Base-by-base conservation (phyloP, 2,113 vertebrate genomes). In the Monopterus albus region DNA sequence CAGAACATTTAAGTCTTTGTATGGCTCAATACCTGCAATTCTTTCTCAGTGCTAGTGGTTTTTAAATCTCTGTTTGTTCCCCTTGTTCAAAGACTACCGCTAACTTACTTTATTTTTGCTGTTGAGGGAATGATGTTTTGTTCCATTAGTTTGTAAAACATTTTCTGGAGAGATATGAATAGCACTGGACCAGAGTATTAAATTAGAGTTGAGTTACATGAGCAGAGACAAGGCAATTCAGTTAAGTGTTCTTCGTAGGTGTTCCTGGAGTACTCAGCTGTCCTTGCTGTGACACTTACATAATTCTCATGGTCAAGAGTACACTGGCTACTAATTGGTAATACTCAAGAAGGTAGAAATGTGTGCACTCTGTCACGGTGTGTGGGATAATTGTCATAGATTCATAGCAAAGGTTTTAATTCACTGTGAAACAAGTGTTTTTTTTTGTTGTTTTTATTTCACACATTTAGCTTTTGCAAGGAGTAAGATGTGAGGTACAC, bases 211-310 rank as follows among this genome's bases (percentile, higher is more conserved):
- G 46, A 68, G 81, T 85, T 84, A 78, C 77, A 59, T 12, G 55
- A 79, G 72, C 50, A 72, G 70, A 69, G 59, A 49, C 13, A 14
- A 72, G 61, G 72, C 81, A 90, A 82, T 89, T 62, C 66, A 36
- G 76, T 56, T 82, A 78, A 90, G 85, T 88, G 83, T 85, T 86
- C 79, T 87, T 72, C 63, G 63, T 86, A 65, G 87, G 82, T 91
- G 88, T 88, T 86, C 82, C 72, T 36, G 42, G 40, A 36, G 47
- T 36, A 29, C 67, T 81, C 52, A 9, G 45, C 46, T 51, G 36
- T 58, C 43, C 39, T 57, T 31, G 36, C 49, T 53, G 67, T 67
- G 59, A 69, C 76, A 62, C 49, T 59, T 46, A 59, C 45, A 59
- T 33, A 40, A 64, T 40, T 75, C 20, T 85, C 29, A 55, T 76